Percentiles rank a stretch among this genome's conserved stretches.
phyloP scores from a whole-genome alignment of 2,888 invertebrate species.

The Cylloceria caligata region DNA sequence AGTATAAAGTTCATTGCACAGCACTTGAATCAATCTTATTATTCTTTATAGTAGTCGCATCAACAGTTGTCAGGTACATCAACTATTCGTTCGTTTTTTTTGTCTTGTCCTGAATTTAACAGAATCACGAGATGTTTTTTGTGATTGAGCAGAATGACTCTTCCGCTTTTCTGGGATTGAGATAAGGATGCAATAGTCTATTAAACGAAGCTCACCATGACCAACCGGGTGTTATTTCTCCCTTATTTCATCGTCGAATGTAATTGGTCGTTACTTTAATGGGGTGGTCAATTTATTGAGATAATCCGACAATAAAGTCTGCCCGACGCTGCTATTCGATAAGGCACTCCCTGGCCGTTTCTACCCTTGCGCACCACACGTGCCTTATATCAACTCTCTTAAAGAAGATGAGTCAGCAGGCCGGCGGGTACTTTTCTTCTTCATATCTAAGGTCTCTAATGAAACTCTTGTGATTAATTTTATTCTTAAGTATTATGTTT shows the following conservation, averaged over 20 bases:
- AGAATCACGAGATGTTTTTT: not conserved
- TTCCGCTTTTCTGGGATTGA: too few species aligned
- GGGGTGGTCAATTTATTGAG: slow-evolving; percentile 45
- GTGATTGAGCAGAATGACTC: not conserved
- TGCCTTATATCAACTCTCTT: slow-evolving; percentile 11
- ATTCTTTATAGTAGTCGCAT: not conserved
- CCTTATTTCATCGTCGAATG: slow-evolving; percentile 18
- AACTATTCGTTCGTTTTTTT: not conserved
- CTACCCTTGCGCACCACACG: slow-evolving; percentile 17
- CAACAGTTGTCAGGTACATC: not conserved
- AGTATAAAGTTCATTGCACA: not conserved
- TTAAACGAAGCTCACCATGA: slow-evolving; percentile 13
- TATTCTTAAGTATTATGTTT: not conserved
- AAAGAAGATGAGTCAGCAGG: slow-evolving; percentile 5
- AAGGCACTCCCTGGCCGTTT: slow-evolving; percentile 20
- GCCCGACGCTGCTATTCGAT: not conserved
- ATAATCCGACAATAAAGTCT: slow-evolving; percentile 44
- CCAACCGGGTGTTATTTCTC: slow-evolving; percentile 24
- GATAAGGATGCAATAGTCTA: slow-evolving; percentile 10
- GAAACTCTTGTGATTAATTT: not conserved
- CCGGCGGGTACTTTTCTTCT: not conserved
- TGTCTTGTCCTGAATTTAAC: not conserved
- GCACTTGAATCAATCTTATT: not conserved
- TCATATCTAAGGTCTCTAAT: not conserved
- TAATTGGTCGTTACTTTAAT: slow-evolving; percentile 38